A percentile compares a stretch with the other conserved stretches of the same genome.
phyloP scores from a whole-genome alignment of 2,797 vertebrate genomes.

The Carduelis carduelis region DNA sequence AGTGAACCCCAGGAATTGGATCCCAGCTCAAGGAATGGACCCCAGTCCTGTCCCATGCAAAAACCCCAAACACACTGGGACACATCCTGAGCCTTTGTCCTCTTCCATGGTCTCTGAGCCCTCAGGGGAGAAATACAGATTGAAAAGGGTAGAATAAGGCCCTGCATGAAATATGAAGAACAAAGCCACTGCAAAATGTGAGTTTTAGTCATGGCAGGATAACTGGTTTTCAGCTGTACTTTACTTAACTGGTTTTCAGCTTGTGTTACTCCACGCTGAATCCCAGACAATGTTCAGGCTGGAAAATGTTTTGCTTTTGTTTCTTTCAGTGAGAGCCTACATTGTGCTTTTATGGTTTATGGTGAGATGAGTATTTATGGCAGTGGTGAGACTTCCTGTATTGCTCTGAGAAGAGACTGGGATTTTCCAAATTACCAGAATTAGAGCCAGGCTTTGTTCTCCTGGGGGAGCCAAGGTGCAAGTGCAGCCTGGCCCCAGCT shows the following conservation, averaged over 20 bases:
- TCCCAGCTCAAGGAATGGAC: too few relatives aligned
- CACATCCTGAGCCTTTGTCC: not conserved
- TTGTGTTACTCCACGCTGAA: not conserved
- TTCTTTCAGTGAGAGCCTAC: not conserved
- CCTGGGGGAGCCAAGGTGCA: conserved; percentile 14
- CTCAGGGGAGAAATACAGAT: not conserved
- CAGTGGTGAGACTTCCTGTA: not conserved
- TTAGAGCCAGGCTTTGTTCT: not conserved
- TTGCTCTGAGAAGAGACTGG: not conserved
- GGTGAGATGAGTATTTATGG: not conserved
- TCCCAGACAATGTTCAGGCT: not conserved
- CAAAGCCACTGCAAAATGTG: not conserved
- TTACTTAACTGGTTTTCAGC: not conserved
- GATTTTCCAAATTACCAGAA: not conserved
- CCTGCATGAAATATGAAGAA: not conserved
- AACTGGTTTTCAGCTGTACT: not conserved
- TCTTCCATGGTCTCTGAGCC: not conserved
- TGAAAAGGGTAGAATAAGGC: not conserved
- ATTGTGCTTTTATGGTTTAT: not conserved
- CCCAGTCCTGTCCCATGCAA: not conserved
- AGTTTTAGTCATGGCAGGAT: not conserved
- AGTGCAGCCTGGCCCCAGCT: conserved; percentile 31
- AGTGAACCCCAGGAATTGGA: too few relatives aligned
- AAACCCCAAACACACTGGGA: not conserved
- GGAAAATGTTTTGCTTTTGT: not conserved